Percentiles rank a stretch among this genome's conserved stretches.
These are phyloP conservation scores for Euleptes europaea DNA, from an alignment of 2,113 vertebrate genomes.

Conservation along the genomic window DNA sequence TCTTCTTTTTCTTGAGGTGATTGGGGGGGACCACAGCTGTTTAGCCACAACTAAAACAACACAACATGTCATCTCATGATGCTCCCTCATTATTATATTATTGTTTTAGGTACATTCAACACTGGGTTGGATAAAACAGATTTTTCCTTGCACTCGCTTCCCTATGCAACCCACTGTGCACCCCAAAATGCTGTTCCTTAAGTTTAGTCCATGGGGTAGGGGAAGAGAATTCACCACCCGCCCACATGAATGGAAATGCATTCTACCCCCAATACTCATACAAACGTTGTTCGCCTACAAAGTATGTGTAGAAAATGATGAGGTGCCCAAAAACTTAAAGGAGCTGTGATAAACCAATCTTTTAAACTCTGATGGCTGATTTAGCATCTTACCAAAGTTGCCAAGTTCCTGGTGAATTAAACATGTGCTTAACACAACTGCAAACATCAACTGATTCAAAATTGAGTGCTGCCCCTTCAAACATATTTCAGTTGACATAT, in stretches of 20 bases:
- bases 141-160: no score
- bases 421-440: not conserved
- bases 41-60: slow-evolving; percentile 87
- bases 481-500: not conserved
- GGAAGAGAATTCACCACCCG: no score
- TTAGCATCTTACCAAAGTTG: not conserved
- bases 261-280: no score
- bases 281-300: no score
- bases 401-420: not conserved
- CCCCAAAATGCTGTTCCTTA: no score
- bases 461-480: not conserved
- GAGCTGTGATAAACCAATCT: not conserved
- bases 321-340: not conserved
- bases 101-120: not conserved
- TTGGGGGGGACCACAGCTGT: slow-evolving; percentile 73
- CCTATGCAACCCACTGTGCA: no score
- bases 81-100: not conserved
- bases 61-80: not conserved
- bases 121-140: not conserved
- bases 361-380: not conserved
- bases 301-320: no score
- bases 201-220: no score
- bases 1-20: slow-evolving; percentile 85
- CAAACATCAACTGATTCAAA: not conserved
- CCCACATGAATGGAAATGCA: no score